phyloP scores from a whole-genome alignment of 2,797 vertebrate genomes.

The Chelon auratus region DNA sequence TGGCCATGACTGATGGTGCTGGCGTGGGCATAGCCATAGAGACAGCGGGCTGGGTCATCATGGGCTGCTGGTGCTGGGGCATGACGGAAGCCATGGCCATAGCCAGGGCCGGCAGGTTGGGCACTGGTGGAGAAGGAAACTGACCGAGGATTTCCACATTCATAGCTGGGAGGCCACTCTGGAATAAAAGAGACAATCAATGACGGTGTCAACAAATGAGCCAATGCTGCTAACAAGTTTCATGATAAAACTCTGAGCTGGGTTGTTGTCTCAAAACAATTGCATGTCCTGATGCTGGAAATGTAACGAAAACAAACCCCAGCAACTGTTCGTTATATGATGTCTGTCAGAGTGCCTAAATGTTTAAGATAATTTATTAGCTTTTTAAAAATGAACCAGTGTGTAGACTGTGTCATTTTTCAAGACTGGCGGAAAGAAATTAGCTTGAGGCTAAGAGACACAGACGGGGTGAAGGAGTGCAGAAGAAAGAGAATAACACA shows the following conservation, averaged over 20 bases:
- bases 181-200: slow-evolving; percentile 28
- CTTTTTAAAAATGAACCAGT: neutral
- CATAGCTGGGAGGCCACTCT: slow-evolving; percentile 94
- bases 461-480: neutral
- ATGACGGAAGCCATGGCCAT: slow-evolving; percentile 86
- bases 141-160: slow-evolving; percentile 93
- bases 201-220: neutral
- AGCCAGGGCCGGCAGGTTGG: slow-evolving; percentile 90
- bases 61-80: slow-evolving; percentile 86
- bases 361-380: neutral
- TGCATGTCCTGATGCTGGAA: neutral
- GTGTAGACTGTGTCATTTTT: neutral
- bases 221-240: neutral
- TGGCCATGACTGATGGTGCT: slow-evolving; percentile 82
- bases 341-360: neutral
- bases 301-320: neutral
- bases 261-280: too few species aligned
- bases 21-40: slow-evolving; percentile 86
- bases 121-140: slow-evolving; percentile 93
- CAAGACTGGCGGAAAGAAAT: neutral
- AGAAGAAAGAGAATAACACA: neutral
- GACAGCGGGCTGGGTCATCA: slow-evolving; percentile 84
- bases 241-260: too few species aligned
- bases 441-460: neutral
- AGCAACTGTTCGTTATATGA: neutral